Conservation (phyloP, 1,140 invertebrate species). For the Sitobion miscanthi region DNA sequence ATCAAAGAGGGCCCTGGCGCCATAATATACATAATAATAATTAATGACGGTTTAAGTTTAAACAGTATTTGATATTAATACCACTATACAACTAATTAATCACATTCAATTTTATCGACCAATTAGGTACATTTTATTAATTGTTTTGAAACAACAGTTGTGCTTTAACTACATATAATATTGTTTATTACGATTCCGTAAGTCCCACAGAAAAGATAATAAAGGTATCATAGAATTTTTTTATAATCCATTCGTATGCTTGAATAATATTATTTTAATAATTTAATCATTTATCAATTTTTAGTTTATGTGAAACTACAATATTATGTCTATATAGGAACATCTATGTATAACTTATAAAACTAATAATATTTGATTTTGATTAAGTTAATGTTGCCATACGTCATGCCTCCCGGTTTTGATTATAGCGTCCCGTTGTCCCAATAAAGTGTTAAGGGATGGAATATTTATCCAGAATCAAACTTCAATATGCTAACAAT, state of each 20-base stretch:
- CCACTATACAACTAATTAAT: not conserved
- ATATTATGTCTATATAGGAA: no score
- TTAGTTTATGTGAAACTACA: no score
- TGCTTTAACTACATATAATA: not conserved
- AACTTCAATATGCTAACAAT: no score
- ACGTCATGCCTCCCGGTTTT: no score
- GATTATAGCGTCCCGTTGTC: no score
- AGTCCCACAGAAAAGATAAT: not conserved
- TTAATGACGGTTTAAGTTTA: not conserved
- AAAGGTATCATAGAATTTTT: not conserved
- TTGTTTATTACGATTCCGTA: not conserved
- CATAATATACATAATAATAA: not conserved
- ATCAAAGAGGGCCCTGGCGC: not conserved
- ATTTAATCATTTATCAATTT: not conserved
- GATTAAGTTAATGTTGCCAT: no score
- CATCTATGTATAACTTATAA: no score
- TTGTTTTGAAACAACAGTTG: not conserved
- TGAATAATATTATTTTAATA: not conserved
- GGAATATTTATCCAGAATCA: no score
- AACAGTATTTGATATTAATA: slow-evolving; percentile 9
- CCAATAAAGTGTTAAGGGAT: no score
- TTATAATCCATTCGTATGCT: not conserved
- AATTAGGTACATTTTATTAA: not conserved
- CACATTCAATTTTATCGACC: not conserved
- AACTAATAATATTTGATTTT: no score